phyloP scores from a whole-genome alignment of 2,113 vertebrate genomes.

The Grallaria varia region DNA sequence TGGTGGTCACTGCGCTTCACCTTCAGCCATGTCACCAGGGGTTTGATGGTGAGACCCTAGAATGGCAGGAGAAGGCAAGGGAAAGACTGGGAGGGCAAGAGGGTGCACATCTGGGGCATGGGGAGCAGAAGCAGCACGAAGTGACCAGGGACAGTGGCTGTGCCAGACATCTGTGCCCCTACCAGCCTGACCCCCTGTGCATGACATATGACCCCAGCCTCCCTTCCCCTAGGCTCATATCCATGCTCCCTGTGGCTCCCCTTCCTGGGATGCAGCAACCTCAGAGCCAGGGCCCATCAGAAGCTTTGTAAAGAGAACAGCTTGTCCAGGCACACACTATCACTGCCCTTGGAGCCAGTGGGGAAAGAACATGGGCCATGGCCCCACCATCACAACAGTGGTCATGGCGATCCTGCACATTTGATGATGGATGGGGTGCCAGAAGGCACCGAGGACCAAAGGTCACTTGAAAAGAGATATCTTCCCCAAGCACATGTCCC shows the following conservation, averaged over 20 bases:
- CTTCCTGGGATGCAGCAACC: accelerated
- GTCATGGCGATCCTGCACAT: accelerated
- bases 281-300: neutral
- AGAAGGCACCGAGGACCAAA: neutral
- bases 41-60: slow-evolving; percentile 96
- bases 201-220: accelerated
- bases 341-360: neutral
- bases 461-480: neutral
- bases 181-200: neutral
- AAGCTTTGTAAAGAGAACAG: neutral
- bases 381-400: accelerated
- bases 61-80: slow-evolving; percentile 39
- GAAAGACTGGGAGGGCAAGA: slow-evolving; percentile 30
- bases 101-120: neutral
- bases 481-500: neutral
- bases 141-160: neutral
- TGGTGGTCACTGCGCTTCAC: slow-evolving; percentile 92
- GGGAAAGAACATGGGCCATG: accelerated
- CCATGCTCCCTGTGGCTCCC: accelerated
- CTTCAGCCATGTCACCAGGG: slow-evolving; percentile 94
- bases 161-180: accelerated
- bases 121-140: neutral
- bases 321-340: accelerated
- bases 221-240: neutral
- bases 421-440: neutral